Percentiles rank a stretch among this genome's conserved stretches.
These are phyloP conservation scores for Rhabditoides inermis DNA, from an alignment of 2,888 invertebrate species.

Conservation along the genomic window DNA sequence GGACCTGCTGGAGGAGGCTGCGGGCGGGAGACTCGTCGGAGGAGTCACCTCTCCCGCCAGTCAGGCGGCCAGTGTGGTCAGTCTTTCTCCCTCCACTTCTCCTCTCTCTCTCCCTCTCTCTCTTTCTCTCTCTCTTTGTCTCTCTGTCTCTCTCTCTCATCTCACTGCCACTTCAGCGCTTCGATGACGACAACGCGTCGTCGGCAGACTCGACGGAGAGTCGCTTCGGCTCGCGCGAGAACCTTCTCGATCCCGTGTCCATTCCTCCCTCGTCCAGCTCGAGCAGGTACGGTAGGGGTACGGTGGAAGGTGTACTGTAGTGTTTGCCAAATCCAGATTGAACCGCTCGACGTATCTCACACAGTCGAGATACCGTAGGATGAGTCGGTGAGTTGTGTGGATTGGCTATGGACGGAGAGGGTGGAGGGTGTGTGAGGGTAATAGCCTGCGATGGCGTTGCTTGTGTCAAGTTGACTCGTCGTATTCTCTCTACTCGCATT, in stretches of 20 bases:
- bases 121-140: no score
- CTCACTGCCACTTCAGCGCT: not conserved
- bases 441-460: no score
- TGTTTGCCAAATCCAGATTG: not conserved
- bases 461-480: not conserved
- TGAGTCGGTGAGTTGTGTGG: conserved; percentile 15
- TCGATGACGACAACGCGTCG: conserved; percentile 2
- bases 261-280: no score
- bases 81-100: no score
- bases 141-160: no score
- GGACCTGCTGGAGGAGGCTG: no score
- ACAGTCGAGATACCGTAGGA: conserved; percentile 18
- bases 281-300: no score
- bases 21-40: not conserved
- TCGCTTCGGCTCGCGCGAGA: conserved; percentile 12
- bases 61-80: no score
- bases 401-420: not conserved
- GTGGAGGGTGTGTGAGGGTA: not conserved
- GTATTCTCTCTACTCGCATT: not conserved
- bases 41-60: not conserved
- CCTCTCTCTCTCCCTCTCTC: no score
- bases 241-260: conserved; percentile 11
- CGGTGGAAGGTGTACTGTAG: no score
- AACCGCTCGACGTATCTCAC: conserved; percentile 17
- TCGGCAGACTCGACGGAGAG: conserved; percentile 6